These are phyloP conservation scores for Circaetus cinerascens DNA, from an alignment of 2,113 vertebrate species.

Conservation along the genomic window DNA sequence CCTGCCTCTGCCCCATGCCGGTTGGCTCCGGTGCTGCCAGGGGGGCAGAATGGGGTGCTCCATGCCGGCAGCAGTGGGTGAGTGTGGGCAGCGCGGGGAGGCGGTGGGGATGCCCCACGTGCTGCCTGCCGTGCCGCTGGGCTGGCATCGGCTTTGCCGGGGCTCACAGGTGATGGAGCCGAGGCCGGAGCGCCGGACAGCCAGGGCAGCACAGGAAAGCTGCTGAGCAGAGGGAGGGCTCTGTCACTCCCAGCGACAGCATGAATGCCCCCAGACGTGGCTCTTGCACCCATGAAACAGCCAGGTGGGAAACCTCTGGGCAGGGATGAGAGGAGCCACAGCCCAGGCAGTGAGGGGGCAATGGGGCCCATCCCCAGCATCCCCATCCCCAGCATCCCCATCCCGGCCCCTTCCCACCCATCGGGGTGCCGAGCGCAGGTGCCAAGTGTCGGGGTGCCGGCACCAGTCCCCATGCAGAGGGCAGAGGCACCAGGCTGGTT, in stretches of 20 bases:
- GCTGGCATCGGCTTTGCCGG: background rate
- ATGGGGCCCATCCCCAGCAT: background rate
- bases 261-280: background rate
- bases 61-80: accelerated
- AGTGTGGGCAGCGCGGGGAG: background rate
- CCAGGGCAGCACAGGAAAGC: background rate
- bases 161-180: background rate
- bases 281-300: background rate
- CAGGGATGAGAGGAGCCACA: background rate
- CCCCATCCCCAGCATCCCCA: background rate
- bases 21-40: background rate
- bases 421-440: background rate
- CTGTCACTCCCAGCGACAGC: background rate
- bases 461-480: background rate
- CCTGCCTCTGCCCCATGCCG: background rate
- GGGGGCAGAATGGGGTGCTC: too few relatives aligned
- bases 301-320: background rate
- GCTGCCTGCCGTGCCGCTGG: background rate
- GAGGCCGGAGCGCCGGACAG: background rate
- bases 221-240: background rate
- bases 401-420: background rate
- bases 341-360: background rate
- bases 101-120: background rate
- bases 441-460: background rate
- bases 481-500: background rate